Evolutionary conservation across 2,888 invertebrate species (phyloP), one percentile per base, ranked within the genome.

Genomic region (Muscina levida): DNA sequence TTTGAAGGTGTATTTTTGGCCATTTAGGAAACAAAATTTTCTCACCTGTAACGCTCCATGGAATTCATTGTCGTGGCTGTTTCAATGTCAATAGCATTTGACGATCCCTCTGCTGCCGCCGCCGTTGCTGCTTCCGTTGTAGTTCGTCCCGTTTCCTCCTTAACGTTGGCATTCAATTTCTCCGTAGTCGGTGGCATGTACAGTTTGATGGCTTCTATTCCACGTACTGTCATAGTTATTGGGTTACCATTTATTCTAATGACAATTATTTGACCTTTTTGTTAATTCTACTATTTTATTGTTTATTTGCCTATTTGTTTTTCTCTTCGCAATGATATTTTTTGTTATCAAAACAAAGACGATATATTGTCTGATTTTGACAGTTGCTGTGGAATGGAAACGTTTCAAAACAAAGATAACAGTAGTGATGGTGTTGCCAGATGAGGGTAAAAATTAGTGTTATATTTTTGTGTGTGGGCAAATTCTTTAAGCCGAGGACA

Each of bases 121-220:
- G 68, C 68, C 22, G 46, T 19, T 19, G 48, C 19, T 56, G 39
- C 24, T 48, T 59, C 72, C 10, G 51, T 73, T n/a, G n/a, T n/a
- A n/a, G n/a, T n/a, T n/a, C n/a, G n/a, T 24, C 78, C 82, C 68
- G 77, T 85, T 82, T 87, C 88, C 75, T 86, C 86, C 4, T 79
- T 83, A 65, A 87, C 81, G 83, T 87, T 84, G 72, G 84, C 82
- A 67, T 84, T 83, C 62, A 87, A 85, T 67, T 85, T 84, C 57
- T 83, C 76, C 65, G 83, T 85, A 31, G 79, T 84, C 53, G 83
- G 84, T 76, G 85, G 85, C 83, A 86, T 83, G 75, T 85, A 85
- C 59, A 88, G 83, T 83, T 87, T 88, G 77, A 88, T 88, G 77
- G 89, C 89, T 86, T 89, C 88, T 59, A 88, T 86, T 72, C 89